Evolutionary conservation across 53 echinoderm and acorn worm genomes (phyloP), one percentile per base, ranked within the genome.

Genomic region (Paracentrotus lividus): DNA sequence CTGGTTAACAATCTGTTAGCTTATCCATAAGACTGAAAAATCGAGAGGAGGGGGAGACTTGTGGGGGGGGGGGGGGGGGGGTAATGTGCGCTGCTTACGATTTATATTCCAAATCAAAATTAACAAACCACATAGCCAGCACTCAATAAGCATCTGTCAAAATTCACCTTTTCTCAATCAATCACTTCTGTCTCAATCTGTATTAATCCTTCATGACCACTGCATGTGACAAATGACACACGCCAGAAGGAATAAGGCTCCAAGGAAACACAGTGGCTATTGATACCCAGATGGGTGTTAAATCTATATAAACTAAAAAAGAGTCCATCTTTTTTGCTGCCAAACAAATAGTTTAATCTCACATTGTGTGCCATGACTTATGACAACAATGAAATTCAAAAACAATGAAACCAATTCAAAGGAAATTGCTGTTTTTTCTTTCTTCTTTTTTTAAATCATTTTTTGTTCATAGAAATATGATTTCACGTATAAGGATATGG

Each of bases 151-250:
- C 47, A 81, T 45, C 44, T 81, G 81, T 81, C 81, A 81, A 24
- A 81, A 0, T 8, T n/a, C 33, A 24, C 89, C 24, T 3, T 24
- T 23, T 24, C 45, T 61, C 65, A 43, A 56, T 89, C 89, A 43
- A 89, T 89, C 81, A 81, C 81, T 8, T 59, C 66, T 89, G 16
- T 29, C 89, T 65, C 64, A 61, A 36, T 27, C 88, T 65, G 47
- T n/a, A 47, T 32, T 81, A 81, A 45, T 47, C 47, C 81, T 47
- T 81, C 47, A 45, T 14, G 47, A 81, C 81, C 81, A 81, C 45
- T 26, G 10, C 44, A 49, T 44, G 47, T 81, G n/a, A 81, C 45
- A 81, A 81, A 47, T n/a, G 47, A 76, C 76, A 76, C 26, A 81
- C 15, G n/a, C 81, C 13, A 81, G 26, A 44, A n/a, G 8, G 27